These are phyloP conservation scores for Benthosema pterotum DNA, from an alignment of 2,797 vertebrate genomes.

Conservation along the genomic window DNA sequence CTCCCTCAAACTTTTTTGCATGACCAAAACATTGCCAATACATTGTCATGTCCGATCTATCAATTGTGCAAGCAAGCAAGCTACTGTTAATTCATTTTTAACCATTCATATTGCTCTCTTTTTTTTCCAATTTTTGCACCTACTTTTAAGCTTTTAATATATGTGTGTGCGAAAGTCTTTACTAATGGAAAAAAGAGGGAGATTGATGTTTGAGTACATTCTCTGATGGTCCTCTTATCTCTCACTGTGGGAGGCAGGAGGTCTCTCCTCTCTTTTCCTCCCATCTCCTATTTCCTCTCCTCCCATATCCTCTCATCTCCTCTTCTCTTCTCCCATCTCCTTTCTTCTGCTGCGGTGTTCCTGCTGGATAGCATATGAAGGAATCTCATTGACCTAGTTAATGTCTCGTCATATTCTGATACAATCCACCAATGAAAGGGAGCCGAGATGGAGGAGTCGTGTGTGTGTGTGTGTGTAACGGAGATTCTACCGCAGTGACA, in stretches of 20 bases:
- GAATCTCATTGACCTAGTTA: constrained; percentile 84
- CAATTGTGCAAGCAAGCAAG: too few relatives aligned
- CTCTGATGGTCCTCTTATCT: too few relatives aligned
- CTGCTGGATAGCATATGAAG: constrained; percentile 48
- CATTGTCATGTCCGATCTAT: too few relatives aligned
- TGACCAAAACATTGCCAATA: too few relatives aligned
- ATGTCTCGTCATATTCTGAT: constrained; percentile 54
- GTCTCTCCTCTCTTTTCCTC: constrained; percentile 11
- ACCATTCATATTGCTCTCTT: too few relatives aligned
- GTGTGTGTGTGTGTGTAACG: constrained; percentile 37
- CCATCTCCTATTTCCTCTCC: constrained; percentile 6
- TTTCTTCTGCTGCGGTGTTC: constrained; percentile 39
- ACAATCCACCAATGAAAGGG: constrained; percentile 54
- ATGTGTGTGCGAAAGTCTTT: too few relatives aligned
- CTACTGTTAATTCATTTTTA: too few relatives aligned
- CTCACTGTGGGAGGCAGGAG: neutral
- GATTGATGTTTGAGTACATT: too few relatives aligned
- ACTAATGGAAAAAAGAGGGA: too few relatives aligned
- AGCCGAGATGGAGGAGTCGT: constrained; percentile 40
- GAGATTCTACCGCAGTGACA: constrained; percentile 71
- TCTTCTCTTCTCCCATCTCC: neutral
- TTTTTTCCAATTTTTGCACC: too few relatives aligned
- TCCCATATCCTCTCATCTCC: constrained; percentile 30
- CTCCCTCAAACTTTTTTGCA: too few relatives aligned
- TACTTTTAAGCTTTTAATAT: too few relatives aligned